A percentile compares a stretch with the other conserved stretches of the same genome.
Evolutionary conservation across 2,797 vertebrate species (phyloP).

Genomic region (Botia kubotai): DNA sequence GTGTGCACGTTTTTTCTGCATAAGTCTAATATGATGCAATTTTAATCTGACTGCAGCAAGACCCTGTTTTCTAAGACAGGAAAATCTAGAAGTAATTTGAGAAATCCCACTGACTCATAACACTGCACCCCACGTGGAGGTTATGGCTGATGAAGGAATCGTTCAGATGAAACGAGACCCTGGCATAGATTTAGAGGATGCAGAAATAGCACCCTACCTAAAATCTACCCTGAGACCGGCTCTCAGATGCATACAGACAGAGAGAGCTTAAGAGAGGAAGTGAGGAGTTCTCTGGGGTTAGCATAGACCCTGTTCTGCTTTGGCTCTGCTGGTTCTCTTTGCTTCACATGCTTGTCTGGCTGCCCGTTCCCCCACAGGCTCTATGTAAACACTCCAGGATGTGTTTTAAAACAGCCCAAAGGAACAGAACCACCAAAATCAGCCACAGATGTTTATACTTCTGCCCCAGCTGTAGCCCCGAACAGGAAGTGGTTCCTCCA

Average conservation of each 20-base stretch:
- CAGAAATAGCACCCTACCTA: no score
- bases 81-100: not conserved
- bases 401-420: conserved; percentile 53
- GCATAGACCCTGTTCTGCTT: conserved; percentile 24
- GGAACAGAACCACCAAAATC: conserved; percentile 49
- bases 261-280: not conserved
- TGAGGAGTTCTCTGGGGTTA: not conserved
- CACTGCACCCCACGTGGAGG: not conserved
- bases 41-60: not conserved
- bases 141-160: conserved; percentile 3
- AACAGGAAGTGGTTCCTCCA: conserved; percentile 31
- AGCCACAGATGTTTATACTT: conserved; percentile 55
- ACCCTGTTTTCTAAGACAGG: conserved; percentile 6
- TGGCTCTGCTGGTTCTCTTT: conserved; percentile 15
- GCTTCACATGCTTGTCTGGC: conserved; percentile 52
- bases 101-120: not conserved
- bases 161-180: not conserved
- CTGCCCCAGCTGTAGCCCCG: not conserved
- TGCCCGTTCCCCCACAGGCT: conserved; percentile 42
- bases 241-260: conserved; percentile 6
- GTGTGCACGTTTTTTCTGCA: not conserved
- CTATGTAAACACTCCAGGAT: conserved; percentile 54
- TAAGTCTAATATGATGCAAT: not conserved
- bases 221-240: not conserved
- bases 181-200: not conserved